Conservation (phyloP, 23 tunicate species). For the Diplosoma virens region DNA sequence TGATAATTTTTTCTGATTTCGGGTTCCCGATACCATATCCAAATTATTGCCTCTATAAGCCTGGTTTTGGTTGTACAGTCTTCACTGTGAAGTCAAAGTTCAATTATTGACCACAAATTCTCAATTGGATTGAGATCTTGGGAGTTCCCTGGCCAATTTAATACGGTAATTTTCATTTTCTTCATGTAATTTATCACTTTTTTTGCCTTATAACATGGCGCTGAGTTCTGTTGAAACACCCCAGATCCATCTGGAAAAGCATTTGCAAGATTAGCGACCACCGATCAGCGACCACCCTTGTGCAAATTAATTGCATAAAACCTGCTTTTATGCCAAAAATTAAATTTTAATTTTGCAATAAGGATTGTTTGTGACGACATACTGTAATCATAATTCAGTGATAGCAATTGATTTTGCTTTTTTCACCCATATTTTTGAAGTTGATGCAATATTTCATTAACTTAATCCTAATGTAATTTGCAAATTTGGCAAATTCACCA, state of each 20-base stretch:
- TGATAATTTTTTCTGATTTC: neutral
- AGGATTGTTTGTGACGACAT: too few relatives aligned
- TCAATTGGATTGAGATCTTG: neutral
- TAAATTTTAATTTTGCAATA: too few relatives aligned
- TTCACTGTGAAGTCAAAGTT: neutral
- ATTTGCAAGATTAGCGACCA: conserved; percentile 6
- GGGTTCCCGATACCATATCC: conserved; percentile 1
- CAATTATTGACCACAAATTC: conserved; percentile 6
- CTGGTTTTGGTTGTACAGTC: conserved; percentile 12
- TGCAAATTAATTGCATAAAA: too few relatives aligned
- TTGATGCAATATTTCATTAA: too few relatives aligned
- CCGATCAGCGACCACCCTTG: too few relatives aligned
- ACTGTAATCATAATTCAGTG: too few relatives aligned
- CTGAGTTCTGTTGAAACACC: neutral
- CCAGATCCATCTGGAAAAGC: neutral
- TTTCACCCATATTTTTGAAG: too few relatives aligned
- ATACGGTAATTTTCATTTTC: neutral
- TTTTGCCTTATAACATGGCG: conserved; percentile 3
- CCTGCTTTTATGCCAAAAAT: too few relatives aligned
- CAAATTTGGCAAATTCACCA: too few relatives aligned
- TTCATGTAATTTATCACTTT: conserved; percentile 5
- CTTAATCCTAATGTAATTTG: too few relatives aligned
- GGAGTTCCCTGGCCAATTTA: conserved; percentile 3
- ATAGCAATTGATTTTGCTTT: too few relatives aligned
- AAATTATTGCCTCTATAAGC: conserved; percentile 4